Evolutionary conservation across 2,113 vertebrate genomes (phyloP).

Genomic region (Macaca fascicularis): DNA sequence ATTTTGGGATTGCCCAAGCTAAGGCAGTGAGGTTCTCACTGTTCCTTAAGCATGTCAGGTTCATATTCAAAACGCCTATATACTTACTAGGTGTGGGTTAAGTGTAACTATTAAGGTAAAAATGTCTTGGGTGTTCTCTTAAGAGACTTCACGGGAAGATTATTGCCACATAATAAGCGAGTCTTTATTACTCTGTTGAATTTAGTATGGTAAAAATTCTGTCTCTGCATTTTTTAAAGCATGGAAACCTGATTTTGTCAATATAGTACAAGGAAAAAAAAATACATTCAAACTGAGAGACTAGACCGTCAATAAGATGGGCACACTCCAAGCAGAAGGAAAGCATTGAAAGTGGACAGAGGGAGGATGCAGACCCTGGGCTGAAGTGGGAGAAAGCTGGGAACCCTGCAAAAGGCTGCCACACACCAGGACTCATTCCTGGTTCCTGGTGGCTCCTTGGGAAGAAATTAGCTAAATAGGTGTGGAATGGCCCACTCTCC

Average conservation of each 20-base stretch:
- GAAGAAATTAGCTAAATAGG: too few relatives aligned
- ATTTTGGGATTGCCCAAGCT: background rate
- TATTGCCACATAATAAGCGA: background rate
- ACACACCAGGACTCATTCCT: too few relatives aligned
- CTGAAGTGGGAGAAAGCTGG: too few relatives aligned
- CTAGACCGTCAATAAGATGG: too few relatives aligned
- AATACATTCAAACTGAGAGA: too few relatives aligned
- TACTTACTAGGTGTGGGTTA: background rate
- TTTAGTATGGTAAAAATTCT: slow-evolving; percentile 2
- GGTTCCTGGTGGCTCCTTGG: too few relatives aligned
- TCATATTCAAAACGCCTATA: background rate
- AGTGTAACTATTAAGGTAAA: background rate
- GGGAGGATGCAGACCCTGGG: too few relatives aligned
- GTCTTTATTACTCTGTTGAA: background rate
- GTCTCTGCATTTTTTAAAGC: background rate
- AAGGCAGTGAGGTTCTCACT: background rate
- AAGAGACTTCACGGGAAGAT: background rate
- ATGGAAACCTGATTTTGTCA: background rate
- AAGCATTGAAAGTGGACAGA: too few relatives aligned
- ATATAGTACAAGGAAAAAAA: background rate
- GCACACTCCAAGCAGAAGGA: too few relatives aligned
- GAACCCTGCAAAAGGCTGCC: too few relatives aligned
- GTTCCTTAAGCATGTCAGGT: background rate
- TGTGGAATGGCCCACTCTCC: too few relatives aligned
- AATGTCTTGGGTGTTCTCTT: background rate